Percentiles rank a stretch among this genome's conserved stretches.
phyloP scores from a whole-genome alignment of 2,888 invertebrate species.

The Monoplex corrugatus region DNA sequence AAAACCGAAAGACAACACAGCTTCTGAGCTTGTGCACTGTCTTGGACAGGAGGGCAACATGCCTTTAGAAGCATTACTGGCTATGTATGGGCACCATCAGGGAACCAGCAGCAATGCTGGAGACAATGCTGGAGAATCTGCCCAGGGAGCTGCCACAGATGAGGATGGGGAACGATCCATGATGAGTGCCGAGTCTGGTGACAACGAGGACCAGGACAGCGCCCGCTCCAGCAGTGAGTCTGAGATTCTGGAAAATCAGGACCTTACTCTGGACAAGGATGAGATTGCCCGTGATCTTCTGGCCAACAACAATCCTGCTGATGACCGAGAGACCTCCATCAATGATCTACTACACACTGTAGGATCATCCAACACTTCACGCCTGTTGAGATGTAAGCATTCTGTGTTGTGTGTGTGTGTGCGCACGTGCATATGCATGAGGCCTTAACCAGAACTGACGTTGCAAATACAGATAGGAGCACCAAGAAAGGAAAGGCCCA shows the following conservation, averaged over 20 bases:
- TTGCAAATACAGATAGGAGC: no score
- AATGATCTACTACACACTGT: constrained; percentile 79
- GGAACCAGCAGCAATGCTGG: constrained; percentile 29
- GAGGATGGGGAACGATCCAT: constrained; percentile 41
- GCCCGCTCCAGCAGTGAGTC: constrained; percentile 79
- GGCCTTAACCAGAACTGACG: no score
- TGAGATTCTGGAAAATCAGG: constrained; percentile 81
- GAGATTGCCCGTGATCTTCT: constrained; percentile 80
- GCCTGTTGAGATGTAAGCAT: constrained; percentile 85
- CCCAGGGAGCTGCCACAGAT: not conserved
- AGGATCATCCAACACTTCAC: constrained; percentile 82
- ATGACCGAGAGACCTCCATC: constrained; percentile 79
- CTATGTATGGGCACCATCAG: constrained; percentile 86
- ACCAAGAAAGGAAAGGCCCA: no score
- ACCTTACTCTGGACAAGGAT: constrained; percentile 82
- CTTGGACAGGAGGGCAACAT: constrained; percentile 93
- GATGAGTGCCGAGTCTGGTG: constrained; percentile 40
- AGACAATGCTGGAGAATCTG: constrained; percentile 37
- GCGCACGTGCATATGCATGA: no score
- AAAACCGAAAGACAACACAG: no score
- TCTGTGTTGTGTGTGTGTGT: not conserved
- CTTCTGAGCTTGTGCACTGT: no score
- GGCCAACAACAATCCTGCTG: constrained; percentile 76
- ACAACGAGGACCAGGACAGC: constrained; percentile 55
- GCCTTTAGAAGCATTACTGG: constrained; percentile 95